phyloP scores from a whole-genome alignment of 1,140 invertebrate genomes.

The Aphelenchoides fujianensis region DNA sequence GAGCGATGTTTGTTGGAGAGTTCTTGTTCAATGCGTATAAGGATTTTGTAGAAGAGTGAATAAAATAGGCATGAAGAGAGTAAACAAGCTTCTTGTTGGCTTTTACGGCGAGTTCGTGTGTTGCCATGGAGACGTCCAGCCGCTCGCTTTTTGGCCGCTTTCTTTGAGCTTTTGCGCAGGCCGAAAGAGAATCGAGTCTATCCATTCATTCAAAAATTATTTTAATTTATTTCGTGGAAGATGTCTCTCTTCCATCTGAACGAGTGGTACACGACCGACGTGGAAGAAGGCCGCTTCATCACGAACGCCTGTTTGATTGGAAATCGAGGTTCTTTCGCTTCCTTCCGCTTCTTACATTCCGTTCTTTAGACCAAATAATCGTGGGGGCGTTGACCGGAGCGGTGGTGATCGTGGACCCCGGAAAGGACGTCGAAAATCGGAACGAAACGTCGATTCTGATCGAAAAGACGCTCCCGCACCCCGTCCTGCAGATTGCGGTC shows the following conservation, averaged over 20 bases:
- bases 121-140: too few species aligned
- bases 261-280: constrained; percentile 39
- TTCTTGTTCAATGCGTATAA: too few species aligned
- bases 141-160: too few species aligned
- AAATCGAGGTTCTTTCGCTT: constrained; percentile 29
- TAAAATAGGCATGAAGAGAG: too few species aligned
- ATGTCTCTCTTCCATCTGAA: constrained; percentile 51
- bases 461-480: constrained; percentile 31
- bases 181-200: too few species aligned
- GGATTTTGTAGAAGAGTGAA: too few species aligned
- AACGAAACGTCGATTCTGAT: constrained; percentile 35
- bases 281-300: constrained; percentile 24
- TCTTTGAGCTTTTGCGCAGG: too few species aligned
- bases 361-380: constrained; percentile 42
- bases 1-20: too few species aligned
- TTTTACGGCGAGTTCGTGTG: too few species aligned
- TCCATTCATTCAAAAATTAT: too few species aligned
- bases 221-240: not conserved
- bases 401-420: constrained; percentile 39
- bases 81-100: too few species aligned
- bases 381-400: constrained; percentile 41
- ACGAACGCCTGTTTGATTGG: constrained; percentile 32
- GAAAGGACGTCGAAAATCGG: constrained; percentile 43
- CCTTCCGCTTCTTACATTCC: not conserved
- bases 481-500: constrained; percentile 38